A percentile compares a stretch with the other conserved stretches of the same genome.
Evolutionary conservation across 2,797 vertebrate genomes (phyloP).

Genomic region (Benthosema pterotum): DNA sequence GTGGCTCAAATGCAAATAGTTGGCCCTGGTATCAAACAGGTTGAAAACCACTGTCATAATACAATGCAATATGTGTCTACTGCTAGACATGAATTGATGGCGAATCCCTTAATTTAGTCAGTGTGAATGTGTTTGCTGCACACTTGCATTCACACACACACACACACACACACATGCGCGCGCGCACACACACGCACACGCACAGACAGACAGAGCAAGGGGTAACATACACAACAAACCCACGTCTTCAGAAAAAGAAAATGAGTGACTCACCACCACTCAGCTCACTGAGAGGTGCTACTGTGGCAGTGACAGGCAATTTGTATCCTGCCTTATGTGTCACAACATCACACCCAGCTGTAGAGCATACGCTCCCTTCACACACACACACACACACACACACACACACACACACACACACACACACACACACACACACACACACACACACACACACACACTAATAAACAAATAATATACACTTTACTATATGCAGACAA

Average conservation of each 20-base stretch:
- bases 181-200: not conserved
- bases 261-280: slow-evolving; percentile 60
- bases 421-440: slow-evolving; percentile 21
- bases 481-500: too few relatives aligned
- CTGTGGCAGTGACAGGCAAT: slow-evolving; percentile 65
- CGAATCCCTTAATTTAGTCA: slow-evolving; percentile 34
- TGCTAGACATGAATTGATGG: slow-evolving; percentile 11
- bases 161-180: slow-evolving; percentile 5
- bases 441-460: slow-evolving; percentile 11
- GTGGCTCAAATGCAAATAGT: too few relatives aligned
- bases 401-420: slow-evolving; percentile 12
- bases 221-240: not conserved
- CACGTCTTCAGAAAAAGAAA: slow-evolving; percentile 62
- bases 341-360: slow-evolving; percentile 56
- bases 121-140: slow-evolving; percentile 30
- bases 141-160: slow-evolving; percentile 24
- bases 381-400: slow-evolving; percentile 26
- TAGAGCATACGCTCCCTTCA: not conserved
- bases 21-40: too few relatives aligned
- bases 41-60: too few relatives aligned
- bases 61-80: too few relatives aligned
- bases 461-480: too few relatives aligned
- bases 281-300: slow-evolving; percentile 47
- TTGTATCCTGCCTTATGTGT: slow-evolving; percentile 67
- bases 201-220: too few relatives aligned